Conservation (phyloP, 1,140 invertebrate genomes). For the Mercenaria mercenaria region DNA sequence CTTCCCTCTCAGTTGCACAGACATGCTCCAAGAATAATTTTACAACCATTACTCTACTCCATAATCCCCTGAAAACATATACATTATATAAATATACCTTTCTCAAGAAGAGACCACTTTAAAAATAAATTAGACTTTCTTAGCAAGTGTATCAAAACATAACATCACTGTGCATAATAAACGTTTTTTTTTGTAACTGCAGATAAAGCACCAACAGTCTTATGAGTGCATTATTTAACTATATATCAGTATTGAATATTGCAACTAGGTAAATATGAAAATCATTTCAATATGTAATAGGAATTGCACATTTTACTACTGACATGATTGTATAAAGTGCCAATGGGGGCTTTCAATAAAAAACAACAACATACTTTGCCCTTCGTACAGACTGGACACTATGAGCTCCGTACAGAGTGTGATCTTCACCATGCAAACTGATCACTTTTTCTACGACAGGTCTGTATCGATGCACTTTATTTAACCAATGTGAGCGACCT, state of each 20-base stretch:
- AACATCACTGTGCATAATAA: too few species aligned
- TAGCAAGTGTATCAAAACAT: too few species aligned
- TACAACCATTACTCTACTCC: conserved; percentile 52
- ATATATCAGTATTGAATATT: too few species aligned
- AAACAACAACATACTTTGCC: conserved; percentile 39
- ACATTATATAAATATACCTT: neutral
- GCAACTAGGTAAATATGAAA: too few species aligned
- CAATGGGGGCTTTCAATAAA: too few species aligned
- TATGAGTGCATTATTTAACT: too few species aligned
- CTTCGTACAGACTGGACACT: conserved; percentile 37
- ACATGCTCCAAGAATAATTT: conserved; percentile 58
- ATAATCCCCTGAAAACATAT: conserved; percentile 21
- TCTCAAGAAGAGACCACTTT: too few species aligned
- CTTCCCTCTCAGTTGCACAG: conserved; percentile 39
- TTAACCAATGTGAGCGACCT: conserved; percentile 38
- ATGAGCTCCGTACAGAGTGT: conserved; percentile 24
- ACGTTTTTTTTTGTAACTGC: too few species aligned
- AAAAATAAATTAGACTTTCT: neutral
- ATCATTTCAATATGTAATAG: too few species aligned
- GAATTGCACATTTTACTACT: too few species aligned
- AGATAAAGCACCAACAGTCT: too few species aligned
- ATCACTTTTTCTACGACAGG: conserved; percentile 59
- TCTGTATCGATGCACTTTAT: conserved; percentile 49
- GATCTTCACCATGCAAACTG: conserved; percentile 33
- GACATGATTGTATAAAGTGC: too few species aligned